Evolutionary conservation across 2,113 vertebrate genomes (phyloP).

Genomic region (Ochotona princeps): DNA sequence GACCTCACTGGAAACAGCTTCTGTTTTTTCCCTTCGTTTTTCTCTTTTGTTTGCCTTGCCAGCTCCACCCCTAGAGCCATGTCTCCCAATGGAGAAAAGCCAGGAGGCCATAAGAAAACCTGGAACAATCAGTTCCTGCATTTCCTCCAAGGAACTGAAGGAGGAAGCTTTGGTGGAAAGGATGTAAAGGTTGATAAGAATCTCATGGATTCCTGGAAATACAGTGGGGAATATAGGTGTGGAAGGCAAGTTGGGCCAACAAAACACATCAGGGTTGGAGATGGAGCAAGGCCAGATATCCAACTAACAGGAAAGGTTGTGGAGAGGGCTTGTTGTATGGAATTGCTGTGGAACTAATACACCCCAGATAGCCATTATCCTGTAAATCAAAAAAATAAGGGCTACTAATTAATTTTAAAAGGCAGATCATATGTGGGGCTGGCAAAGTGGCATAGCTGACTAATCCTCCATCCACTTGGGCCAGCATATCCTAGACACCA

Average conservation of each 20-base stretch:
- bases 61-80: slow-evolving; percentile 51
- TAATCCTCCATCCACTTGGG: no score
- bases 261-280: background rate
- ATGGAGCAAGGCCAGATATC: background rate
- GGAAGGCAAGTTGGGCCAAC: background rate
- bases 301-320: slow-evolving; percentile 24
- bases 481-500: no score
- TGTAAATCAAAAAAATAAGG: slow-evolving; percentile 5
- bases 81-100: slow-evolving; percentile 50
- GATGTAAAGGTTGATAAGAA: slow-evolving; percentile 66
- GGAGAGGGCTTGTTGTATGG: background rate
- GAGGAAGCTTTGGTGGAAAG: slow-evolving; percentile 74
- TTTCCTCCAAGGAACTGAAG: slow-evolving; percentile 23
- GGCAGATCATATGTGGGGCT: background rate
- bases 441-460: no score
- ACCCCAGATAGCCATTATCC: background rate
- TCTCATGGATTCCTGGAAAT: slow-evolving; percentile 53
- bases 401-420: background rate
- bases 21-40: slow-evolving; percentile 63
- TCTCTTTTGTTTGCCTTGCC: slow-evolving; percentile 56
- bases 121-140: slow-evolving; percentile 61
- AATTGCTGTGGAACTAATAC: background rate
- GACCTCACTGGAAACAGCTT: slow-evolving; percentile 33
- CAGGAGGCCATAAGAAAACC: slow-evolving; percentile 57
- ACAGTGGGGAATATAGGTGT: background rate